phyloP scores from a whole-genome alignment of 2,797 vertebrate species.

The Chromobotia macracanthus region DNA sequence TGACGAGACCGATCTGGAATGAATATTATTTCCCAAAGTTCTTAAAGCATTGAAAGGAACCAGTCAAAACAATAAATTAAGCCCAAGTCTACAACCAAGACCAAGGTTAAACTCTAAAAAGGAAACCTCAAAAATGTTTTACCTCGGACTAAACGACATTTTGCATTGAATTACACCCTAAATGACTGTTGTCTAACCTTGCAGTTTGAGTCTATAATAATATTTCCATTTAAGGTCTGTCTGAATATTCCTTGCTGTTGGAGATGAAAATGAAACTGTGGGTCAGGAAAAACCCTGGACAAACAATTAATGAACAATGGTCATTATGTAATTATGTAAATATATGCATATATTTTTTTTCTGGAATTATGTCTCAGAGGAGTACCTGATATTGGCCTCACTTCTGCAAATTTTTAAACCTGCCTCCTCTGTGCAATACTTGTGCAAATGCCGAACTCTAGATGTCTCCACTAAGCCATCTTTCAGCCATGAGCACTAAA shows the following conservation, averaged over 20 bases:
- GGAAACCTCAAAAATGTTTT: slow-evolving; percentile 76
- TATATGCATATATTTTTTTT: too few species aligned
- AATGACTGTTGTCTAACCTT: slow-evolving; percentile 71
- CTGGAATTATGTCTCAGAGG: too few species aligned
- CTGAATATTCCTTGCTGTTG: slow-evolving; percentile 69
- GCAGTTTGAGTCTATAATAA: slow-evolving; percentile 69
- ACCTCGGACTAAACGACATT: slow-evolving; percentile 65
- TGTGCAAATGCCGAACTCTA: slow-evolving; percentile 22
- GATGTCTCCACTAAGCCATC: slow-evolving; percentile 35
- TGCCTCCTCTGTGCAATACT: background rate
- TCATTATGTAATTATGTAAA: too few species aligned
- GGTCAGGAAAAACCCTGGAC: slow-evolving; percentile 62
- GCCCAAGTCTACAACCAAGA: slow-evolving; percentile 68
- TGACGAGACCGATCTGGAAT: slow-evolving; percentile 69
- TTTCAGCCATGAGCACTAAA: background rate
- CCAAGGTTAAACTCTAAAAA: slow-evolving; percentile 72
- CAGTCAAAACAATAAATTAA: slow-evolving; percentile 76
- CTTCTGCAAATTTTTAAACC: background rate
- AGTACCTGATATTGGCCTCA: too few species aligned
- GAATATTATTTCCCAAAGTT: slow-evolving; percentile 68
- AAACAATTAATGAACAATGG: slow-evolving; percentile 36
- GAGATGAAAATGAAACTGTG: slow-evolving; percentile 57
- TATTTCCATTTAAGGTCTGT: slow-evolving; percentile 77
- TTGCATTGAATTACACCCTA: slow-evolving; percentile 72
- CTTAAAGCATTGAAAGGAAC: slow-evolving; percentile 65